phyloP scores from a whole-genome alignment of 2,888 invertebrate genomes.

The Metallyticus violacea region DNA sequence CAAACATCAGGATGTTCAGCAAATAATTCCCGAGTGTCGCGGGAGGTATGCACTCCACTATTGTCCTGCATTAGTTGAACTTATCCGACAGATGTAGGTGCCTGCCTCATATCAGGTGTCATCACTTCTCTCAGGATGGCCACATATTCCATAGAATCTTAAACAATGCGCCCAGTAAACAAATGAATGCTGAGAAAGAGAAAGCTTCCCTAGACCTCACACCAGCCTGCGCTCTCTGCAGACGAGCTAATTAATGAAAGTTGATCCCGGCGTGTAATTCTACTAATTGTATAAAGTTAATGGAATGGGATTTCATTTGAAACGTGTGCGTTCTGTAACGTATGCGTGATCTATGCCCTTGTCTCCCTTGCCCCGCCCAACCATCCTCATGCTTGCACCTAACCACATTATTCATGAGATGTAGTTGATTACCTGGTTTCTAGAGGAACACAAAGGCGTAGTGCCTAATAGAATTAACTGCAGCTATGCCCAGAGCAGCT shows the following conservation, averaged over 20 bases:
- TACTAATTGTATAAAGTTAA: constrained; percentile 2
- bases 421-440: too few species aligned
- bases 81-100: too few species aligned
- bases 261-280: not conserved
- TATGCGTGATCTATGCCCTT: not conserved
- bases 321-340: not conserved
- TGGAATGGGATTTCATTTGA: not conserved
- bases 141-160: not conserved
- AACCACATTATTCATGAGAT: not conserved
- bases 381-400: not conserved
- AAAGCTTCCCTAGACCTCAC: too few species aligned
- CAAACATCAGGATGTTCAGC: too few species aligned
- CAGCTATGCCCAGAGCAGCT: not conserved
- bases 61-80: too few species aligned
- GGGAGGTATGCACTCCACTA: too few species aligned
- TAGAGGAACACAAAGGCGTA: not conserved
- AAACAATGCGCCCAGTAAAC: not conserved
- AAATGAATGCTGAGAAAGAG: not conserved
- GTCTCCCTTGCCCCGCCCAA: too few species aligned
- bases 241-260: not conserved
- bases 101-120: too few species aligned
- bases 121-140: too few species aligned
- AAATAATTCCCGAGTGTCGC: too few species aligned
- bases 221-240: too few species aligned
- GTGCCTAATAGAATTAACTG: not conserved